These are phyloP conservation scores for Petroica traversi DNA, from an alignment of 2,113 vertebrate genomes.

Conservation along the genomic window DNA sequence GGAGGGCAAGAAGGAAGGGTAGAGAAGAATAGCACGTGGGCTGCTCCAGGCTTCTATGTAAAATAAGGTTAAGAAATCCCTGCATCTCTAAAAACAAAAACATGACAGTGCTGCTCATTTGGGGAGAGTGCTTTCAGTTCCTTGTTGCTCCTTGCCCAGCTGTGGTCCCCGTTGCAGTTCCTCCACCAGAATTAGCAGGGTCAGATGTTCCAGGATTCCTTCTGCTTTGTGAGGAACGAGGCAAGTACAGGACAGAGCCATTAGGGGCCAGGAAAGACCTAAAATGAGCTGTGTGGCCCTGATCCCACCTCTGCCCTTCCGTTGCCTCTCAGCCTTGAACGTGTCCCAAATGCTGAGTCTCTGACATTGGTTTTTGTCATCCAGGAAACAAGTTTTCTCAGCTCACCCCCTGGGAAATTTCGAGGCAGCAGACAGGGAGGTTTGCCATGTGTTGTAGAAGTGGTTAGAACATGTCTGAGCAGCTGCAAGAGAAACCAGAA, in stretches of 20 bases:
- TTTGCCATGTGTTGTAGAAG: background rate
- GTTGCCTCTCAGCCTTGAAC: background rate
- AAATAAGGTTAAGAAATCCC: background rate
- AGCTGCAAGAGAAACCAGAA: slow-evolving; percentile 12
- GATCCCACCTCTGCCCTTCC: background rate
- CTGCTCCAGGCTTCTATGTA: background rate
- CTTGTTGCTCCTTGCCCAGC: background rate
- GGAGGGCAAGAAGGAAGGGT: background rate
- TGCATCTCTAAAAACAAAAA: background rate
- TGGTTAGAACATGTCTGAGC: background rate
- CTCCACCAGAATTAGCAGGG: background rate
- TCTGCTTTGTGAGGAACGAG: background rate
- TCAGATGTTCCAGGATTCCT: background rate
- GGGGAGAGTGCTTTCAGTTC: background rate
- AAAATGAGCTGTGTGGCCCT: background rate
- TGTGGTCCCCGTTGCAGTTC: background rate
- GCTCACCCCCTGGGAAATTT: background rate
- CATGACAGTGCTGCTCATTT: background rate
- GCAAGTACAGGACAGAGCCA: background rate
- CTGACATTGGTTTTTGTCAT: background rate
- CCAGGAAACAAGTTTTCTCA: background rate
- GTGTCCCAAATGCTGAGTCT: background rate
- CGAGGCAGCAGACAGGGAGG: fast-evolving
- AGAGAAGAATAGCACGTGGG: background rate
- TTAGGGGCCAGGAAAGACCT: background rate